These are phyloP conservation scores for Apocheima hispidaria DNA, from an alignment of 2,888 invertebrate species.

Conservation along the genomic window DNA sequence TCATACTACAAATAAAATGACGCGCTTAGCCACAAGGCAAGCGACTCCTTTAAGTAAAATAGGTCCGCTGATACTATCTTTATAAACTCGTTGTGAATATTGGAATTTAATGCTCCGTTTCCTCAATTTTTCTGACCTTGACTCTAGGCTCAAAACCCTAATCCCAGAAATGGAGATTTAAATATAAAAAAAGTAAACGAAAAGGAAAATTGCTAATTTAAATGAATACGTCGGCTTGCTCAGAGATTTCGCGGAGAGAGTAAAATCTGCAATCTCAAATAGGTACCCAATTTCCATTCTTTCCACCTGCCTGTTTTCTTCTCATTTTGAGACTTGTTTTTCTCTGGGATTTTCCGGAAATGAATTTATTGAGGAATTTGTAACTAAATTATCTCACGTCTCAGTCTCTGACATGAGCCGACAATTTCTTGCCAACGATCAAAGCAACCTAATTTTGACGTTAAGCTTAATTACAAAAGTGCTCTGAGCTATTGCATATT, in stretches of 20 bases:
- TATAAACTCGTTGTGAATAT: neutral
- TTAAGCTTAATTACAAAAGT: conserved; percentile 1
- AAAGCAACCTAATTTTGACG: conserved; percentile 20
- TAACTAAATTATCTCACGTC: conserved; percentile 43
- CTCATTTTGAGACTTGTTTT: conserved; percentile 46
- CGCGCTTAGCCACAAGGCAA: neutral
- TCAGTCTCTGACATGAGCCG: conserved; percentile 31
- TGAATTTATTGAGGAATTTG: conserved; percentile 42
- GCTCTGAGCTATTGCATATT: neutral
- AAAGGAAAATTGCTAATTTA: conserved; percentile 49
- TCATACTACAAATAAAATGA: too few relatives aligned
- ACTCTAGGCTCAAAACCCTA: conserved; percentile 9
- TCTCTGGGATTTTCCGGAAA: conserved; percentile 41
- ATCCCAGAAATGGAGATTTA: conserved; percentile 31
- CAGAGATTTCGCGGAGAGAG: conserved; percentile 43
- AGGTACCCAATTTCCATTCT: conserved; percentile 48
- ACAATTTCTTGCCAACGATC: conserved; percentile 22
- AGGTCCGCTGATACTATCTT: neutral
- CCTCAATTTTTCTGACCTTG: conserved; percentile 13
- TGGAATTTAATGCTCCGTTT: neutral
- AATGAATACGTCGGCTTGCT: conserved; percentile 46
- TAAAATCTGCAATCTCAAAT: conserved; percentile 50
- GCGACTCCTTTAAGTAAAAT: neutral
- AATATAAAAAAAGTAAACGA: conserved; percentile 31
- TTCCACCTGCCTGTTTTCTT: conserved; percentile 52